Evolutionary conservation across 2,888 invertebrate species (phyloP), one percentile per base, ranked within the genome.

Genomic region (Theretra japonica): DNA sequence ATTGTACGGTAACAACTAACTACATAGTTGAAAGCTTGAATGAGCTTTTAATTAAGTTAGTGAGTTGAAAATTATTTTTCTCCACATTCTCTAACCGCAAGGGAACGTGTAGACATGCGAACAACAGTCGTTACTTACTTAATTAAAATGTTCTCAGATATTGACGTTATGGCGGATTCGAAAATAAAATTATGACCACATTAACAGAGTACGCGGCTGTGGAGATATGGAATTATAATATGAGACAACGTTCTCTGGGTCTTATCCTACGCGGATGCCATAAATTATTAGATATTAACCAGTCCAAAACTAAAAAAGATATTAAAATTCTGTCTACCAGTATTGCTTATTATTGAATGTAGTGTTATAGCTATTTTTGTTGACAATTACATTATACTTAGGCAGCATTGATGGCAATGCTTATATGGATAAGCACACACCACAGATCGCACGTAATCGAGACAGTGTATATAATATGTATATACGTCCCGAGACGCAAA

Each of bases 1-100:
- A 48, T 48, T 48, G 23, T 6, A 62, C 30, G 7, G 5, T 33
- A 62, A 41, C n/a, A 53, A 15, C 53, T n/a, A 53, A 48, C 23
- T 23, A 65, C 21, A 65, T 65, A 48, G 23, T 21, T 11, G n/a
- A 7, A 41, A 23, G 23, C 65, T 65, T 33, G 48, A 23, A 65
- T 6, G 23, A 48, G 65, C 23, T 65, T 23, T 65, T 23, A 65
- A 65, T 65, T 65, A 65, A 65, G 21, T 65, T 65, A 62, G 33
- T 41, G 62, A n/a, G 48, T 11, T 65, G 48, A 48, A 48, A 41
- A 65, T 23, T 41, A 48, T 48, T 65, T 65, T 65, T 65, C 41
- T 48, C 23, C 23, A 23, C 23, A 62, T 62, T 41, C 21, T 65
- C 41, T 23, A 62, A 19, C 62, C 65, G 5, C 65, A 65, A 23